Conservation (phyloP, 2,113 vertebrate species). For the Trochalopteron elliotii region DNA sequence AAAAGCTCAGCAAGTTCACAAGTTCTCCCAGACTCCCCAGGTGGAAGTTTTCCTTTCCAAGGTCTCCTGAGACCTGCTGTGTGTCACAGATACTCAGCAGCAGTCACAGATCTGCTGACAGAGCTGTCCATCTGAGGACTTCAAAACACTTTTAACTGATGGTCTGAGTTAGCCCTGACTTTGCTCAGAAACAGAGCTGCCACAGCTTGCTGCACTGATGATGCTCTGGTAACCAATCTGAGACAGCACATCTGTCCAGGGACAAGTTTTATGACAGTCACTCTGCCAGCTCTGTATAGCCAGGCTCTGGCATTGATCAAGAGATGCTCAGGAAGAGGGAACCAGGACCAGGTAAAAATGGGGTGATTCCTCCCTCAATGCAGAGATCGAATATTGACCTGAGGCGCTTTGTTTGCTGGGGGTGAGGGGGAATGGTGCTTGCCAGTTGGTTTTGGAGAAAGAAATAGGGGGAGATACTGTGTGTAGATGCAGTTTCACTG, state of each 20-base stretch:
- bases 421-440: fast-evolving
- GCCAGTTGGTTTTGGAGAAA: background rate
- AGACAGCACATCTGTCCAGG: background rate
- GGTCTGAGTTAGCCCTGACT: background rate
- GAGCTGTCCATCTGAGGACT: background rate
- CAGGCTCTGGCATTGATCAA: background rate
- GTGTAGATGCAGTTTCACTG: background rate
- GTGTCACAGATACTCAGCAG: background rate
- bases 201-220: background rate
- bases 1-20: background rate
- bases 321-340: background rate
- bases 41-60: background rate
- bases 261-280: background rate
- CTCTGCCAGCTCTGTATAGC: background rate
- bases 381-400: background rate
- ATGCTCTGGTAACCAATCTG: background rate
- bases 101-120: background rate
- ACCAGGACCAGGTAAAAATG: background rate
- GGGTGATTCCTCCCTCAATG: background rate
- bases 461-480: fast-evolving
- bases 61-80: background rate
- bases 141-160: background rate
- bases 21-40: background rate
- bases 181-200: background rate
- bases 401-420: background rate